A percentile compares a stretch with the other conserved stretches of the same genome.
Conservation (phyloP, 2,113 vertebrate genomes). For the Leucoraja erinaceus region DNA sequence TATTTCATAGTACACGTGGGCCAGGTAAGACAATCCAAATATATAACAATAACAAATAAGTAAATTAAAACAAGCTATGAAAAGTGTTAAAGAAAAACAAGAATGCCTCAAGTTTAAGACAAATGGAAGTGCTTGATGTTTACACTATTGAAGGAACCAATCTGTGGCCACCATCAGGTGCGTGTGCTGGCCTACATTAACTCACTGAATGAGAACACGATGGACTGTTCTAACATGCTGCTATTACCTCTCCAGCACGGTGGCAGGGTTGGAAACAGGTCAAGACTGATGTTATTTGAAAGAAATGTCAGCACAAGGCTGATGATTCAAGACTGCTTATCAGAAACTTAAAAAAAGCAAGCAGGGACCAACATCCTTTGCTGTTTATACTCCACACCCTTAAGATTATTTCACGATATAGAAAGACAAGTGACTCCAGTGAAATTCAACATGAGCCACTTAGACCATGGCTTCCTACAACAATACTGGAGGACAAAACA, state of each 20-base stretch:
- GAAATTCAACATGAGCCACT: not conserved
- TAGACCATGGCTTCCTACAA: not conserved
- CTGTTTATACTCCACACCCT: not conserved
- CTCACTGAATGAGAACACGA: not conserved
- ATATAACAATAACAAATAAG: too few species aligned
- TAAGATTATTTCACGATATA: not conserved
- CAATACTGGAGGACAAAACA: not conserved
- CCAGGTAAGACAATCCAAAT: not conserved
- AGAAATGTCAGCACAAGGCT: not conserved
- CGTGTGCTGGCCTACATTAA: not conserved
- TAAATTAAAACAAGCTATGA: not conserved
- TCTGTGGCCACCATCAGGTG: not conserved
- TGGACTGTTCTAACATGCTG: not conserved
- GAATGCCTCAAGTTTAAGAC: not conserved
- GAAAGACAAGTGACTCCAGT: not conserved
- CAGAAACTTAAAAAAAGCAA: not conserved
- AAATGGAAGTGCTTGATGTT: not conserved
- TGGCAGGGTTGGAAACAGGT: not conserved
- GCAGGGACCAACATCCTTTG: not conserved
- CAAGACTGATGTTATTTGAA: not conserved
- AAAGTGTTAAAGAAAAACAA: too few species aligned
- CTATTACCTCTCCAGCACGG: not conserved
- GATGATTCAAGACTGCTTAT: not conserved
- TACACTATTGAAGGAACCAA: too few species aligned
- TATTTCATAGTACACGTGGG: not conserved